Conservation (phyloP, 1,140 invertebrate species). For the Hycleus cichorii region DNA sequence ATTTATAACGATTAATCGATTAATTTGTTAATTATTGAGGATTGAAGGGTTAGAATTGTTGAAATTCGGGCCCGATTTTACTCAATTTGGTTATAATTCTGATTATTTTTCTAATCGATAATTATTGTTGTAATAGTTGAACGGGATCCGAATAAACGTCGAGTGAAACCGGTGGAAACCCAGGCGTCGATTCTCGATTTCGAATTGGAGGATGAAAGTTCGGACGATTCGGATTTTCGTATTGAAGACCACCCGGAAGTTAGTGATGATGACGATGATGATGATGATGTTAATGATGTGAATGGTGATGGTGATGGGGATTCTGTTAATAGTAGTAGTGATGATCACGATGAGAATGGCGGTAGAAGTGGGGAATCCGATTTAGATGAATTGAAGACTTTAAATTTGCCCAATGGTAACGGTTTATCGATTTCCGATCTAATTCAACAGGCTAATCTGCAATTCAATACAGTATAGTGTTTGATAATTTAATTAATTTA, state of each 20-base stretch:
- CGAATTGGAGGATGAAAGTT: slow-evolving; percentile 86
- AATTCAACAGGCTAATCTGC: slow-evolving; percentile 45
- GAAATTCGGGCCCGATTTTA: too few species aligned
- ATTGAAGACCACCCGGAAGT: slow-evolving; percentile 80
- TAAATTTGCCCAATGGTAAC: slow-evolving; percentile 28
- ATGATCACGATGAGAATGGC: slow-evolving; percentile 4
- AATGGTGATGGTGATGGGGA: slow-evolving; percentile 42
- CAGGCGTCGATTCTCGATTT: slow-evolving; percentile 69
- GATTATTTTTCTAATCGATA: not conserved
- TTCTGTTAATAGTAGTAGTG: slow-evolving; percentile 45
- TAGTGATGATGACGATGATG: slow-evolving; percentile 58
- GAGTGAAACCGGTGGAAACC: slow-evolving; percentile 75
- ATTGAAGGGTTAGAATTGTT: too few species aligned
- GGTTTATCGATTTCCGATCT: slow-evolving; percentile 42
- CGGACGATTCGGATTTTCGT: slow-evolving; percentile 91
- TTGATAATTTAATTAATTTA: too few species aligned
- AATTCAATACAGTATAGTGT: slow-evolving; percentile 7
- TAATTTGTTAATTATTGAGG: too few species aligned
- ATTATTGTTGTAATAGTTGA: slow-evolving; percentile 54
- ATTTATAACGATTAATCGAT: not conserved
- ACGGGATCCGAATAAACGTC: slow-evolving; percentile 75
- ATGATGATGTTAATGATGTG: slow-evolving; percentile 35
- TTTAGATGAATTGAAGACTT: slow-evolving; percentile 34
- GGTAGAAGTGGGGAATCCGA: slow-evolving; percentile 38
- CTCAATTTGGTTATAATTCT: too few species aligned